Base-by-base conservation (phyloP, 2,888 invertebrate genomes). In the Hipparchia sbordonii region DNA sequence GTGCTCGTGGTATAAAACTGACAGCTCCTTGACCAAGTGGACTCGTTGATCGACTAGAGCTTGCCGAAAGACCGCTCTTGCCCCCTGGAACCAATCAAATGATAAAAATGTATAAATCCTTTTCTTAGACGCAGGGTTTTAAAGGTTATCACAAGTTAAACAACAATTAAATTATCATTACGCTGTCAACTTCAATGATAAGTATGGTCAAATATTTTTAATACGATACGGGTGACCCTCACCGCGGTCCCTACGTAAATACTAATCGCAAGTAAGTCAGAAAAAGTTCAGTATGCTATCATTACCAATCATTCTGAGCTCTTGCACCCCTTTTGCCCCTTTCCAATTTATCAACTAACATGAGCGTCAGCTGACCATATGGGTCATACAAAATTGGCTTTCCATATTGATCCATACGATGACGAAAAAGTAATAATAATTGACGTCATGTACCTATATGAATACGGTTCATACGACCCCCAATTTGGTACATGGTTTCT, bases 31-130 rank as follows among this genome's bases (percentile, higher is more conserved):
- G 93, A 75, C 93, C 92, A 79, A 93, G 88, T 79, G 94, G 93
- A 87, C 95, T 94, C 80, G 95, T 94, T 52, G 94, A 94, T 80
- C 96, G 88, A 87, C 96, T 95, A 84, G 95, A 94, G 86, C 96
- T 91, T 80, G 95, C 92, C 65, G 94, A 94, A 70, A 93, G 82
- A 56, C 91, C 94, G 77, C 88, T 90, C 81, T 90, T 94, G 67
- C 90, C 89, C 82, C 93, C 93, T 93, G 86, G 72, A 81, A 85
- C 79, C 79, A 79, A 80, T 82, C 79, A 81, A 79, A 62, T 23
- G 65, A 61, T 8, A 63, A 51, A 46, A 63, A 63, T 67, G 62
- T 56, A 8, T 39, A 71, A 10, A 60, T 39, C 59, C 33, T 2
- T 23, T 7, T 6, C 57, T 60, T 46, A 67, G 62, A 67, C 39